Evolutionary conservation across 1,140 invertebrate genomes (phyloP).

Genomic region (Plutomurus gul): DNA sequence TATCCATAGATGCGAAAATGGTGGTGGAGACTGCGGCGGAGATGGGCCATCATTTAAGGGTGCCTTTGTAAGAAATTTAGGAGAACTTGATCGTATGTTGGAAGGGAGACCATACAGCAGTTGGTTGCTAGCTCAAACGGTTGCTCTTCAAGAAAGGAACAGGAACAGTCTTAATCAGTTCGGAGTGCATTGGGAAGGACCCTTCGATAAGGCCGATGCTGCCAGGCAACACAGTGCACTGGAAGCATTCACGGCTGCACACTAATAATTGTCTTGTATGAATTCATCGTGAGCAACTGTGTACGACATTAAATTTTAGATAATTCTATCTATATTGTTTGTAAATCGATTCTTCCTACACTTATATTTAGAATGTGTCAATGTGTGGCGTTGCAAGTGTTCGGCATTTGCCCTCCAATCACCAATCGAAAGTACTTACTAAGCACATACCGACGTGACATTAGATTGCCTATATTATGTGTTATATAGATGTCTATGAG

Average conservation of each 20-base stretch:
- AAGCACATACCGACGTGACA: too few species aligned
- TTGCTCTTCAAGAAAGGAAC: slow-evolving; percentile 31
- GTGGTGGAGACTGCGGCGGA: slow-evolving; percentile 31
- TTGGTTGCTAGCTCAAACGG: slow-evolving; percentile 32
- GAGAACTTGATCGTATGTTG: slow-evolving; percentile 46
- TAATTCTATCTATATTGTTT: not conserved
- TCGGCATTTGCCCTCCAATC: too few species aligned
- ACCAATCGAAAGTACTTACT: too few species aligned
- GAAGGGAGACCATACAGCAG: slow-evolving; percentile 31
- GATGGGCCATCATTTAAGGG: slow-evolving; percentile 47
- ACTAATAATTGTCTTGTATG: not conserved
- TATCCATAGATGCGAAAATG: not conserved
- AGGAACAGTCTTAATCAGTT: slow-evolving; percentile 47
- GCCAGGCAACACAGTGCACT: slow-evolving; percentile 43
- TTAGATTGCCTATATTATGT: too few species aligned
- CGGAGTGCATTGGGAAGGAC: slow-evolving; percentile 42
- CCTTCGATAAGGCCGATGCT: slow-evolving; percentile 39
- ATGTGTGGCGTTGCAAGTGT: too few species aligned
- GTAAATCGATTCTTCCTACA: not conserved
- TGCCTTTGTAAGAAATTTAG: slow-evolving; percentile 45
- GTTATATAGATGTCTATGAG: too few species aligned
- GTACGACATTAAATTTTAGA: not conserved
- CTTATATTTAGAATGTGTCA: too few species aligned
- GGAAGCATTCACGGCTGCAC: slow-evolving; percentile 43
- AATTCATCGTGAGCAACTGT: not conserved